A percentile compares a stretch with the other conserved stretches of the same genome.
Evolutionary conservation across 2,888 invertebrate species (phyloP).

Genomic region (Neoascia interrupta): DNA sequence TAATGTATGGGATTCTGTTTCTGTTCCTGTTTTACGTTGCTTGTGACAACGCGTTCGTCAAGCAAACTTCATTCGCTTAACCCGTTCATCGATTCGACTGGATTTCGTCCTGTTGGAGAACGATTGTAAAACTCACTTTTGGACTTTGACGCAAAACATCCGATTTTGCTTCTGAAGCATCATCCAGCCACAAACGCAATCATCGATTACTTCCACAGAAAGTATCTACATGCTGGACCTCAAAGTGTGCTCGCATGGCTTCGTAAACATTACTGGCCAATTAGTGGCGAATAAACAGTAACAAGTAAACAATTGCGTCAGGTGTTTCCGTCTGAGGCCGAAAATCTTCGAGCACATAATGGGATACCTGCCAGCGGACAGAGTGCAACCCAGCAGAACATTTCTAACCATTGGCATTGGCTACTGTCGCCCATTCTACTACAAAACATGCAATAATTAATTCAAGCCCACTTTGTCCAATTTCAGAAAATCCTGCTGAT

Average conservation of each 20-base stretch:
- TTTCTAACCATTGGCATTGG: constrained; percentile 38
- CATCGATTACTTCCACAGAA: constrained; percentile 43
- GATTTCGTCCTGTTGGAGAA: constrained; percentile 46
- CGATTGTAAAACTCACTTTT: constrained; percentile 35
- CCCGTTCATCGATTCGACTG: constrained; percentile 33
- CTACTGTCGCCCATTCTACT: constrained; percentile 54
- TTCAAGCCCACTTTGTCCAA: constrained; percentile 61
- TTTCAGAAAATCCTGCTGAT: constrained; percentile 65
- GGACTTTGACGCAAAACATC: no score
- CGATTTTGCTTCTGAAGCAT: constrained; percentile 40
- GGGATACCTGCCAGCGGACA: no score
- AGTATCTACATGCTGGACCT: constrained; percentile 56
- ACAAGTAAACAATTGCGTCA: constrained; percentile 50
- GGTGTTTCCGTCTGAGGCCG: no score
- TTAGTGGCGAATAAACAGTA: no score
- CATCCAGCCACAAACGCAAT: constrained; percentile 52
- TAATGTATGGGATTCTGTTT: no score
- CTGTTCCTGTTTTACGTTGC: no score
- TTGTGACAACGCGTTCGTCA: no score
- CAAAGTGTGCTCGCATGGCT: constrained; percentile 58
- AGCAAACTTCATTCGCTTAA: constrained; percentile 27
- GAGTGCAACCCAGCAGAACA: no score
- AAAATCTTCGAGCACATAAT: no score
- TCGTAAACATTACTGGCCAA: constrained; percentile 65
- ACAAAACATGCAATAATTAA: constrained; percentile 58